Evolutionary conservation across 1,140 invertebrate genomes (phyloP).

Genomic region (Tetranychus urticae): DNA sequence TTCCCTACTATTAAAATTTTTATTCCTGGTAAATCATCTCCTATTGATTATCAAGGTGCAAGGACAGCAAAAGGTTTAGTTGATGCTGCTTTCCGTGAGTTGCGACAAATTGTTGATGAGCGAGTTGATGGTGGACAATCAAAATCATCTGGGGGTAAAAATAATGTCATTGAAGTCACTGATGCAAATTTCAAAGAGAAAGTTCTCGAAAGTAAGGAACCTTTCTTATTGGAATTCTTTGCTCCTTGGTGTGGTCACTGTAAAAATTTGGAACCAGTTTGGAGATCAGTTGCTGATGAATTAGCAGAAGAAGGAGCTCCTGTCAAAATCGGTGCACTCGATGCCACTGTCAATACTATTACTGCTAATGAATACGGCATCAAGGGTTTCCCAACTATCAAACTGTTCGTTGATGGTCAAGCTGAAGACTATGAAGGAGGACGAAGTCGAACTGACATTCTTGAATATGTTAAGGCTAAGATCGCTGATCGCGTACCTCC

Average conservation of each 20-base stretch:
- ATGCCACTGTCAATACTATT: constrained; percentile 69
- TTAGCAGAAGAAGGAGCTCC: constrained; percentile 64
- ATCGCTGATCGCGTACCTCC: constrained; percentile 58
- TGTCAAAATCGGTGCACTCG: constrained; percentile 79
- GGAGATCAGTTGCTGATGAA: constrained; percentile 74
- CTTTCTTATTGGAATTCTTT: constrained; percentile 71
- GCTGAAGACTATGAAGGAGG: constrained; percentile 49
- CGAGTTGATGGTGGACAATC: constrained; percentile 27
- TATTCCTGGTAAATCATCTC: constrained; percentile 49
- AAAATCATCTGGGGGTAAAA: too few species aligned
- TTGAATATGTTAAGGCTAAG: constrained; percentile 57
- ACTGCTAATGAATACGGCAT: constrained; percentile 41
- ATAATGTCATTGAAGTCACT: constrained; percentile 70
- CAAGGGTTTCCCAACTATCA: constrained; percentile 89
- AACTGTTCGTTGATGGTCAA: constrained; percentile 63
- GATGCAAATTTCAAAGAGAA: constrained; percentile 78
- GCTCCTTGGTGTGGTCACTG: constrained; percentile 83
- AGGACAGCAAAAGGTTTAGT: constrained; percentile 63
- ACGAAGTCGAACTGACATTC: constrained; percentile 69
- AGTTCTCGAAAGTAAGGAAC: not conserved
- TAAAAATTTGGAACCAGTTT: constrained; percentile 81
- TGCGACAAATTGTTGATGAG: constrained; percentile 38
- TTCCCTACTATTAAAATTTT: constrained; percentile 97
- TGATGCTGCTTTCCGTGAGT: constrained; percentile 49
- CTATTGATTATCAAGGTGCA: constrained; percentile 59